phyloP scores from a whole-genome alignment of 2,113 vertebrate genomes.

The Gymnobelideus leadbeateri region DNA sequence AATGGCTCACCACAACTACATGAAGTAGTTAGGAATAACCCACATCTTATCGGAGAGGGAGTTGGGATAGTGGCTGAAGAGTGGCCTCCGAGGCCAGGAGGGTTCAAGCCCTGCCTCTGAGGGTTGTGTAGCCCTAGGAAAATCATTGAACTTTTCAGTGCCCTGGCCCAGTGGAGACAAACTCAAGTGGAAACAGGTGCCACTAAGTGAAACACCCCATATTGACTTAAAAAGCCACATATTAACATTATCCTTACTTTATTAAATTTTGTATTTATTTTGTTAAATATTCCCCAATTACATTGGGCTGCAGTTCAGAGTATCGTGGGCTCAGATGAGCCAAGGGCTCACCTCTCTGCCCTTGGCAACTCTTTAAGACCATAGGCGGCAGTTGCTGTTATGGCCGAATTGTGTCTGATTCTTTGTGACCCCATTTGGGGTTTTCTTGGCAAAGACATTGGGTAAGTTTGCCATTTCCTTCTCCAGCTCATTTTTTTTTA shows the following conservation, averaged over 20 bases:
- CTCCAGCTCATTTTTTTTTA: no score
- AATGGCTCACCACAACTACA: background rate
- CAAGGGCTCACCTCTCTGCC: background rate
- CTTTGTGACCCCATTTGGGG: background rate
- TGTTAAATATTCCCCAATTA: background rate
- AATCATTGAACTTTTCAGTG: background rate
- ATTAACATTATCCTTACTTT: background rate
- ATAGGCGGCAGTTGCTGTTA: background rate
- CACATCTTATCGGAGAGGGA: background rate
- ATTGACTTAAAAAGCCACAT: background rate
- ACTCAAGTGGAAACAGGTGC: background rate
- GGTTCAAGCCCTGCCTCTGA: background rate
- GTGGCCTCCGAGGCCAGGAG: background rate
- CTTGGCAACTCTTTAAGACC: background rate
- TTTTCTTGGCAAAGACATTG: no score
- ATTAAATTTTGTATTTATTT: background rate
- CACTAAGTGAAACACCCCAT: background rate
- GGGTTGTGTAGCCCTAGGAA: background rate
- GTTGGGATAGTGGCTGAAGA: background rate
- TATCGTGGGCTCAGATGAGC: background rate
- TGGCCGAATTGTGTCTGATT: background rate
- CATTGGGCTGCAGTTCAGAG: background rate
- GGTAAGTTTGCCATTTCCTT: no score
- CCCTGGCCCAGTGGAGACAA: background rate
- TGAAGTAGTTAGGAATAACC: background rate